A percentile compares a stretch with the other conserved stretches of the same genome.
Conservation (phyloP, 2,797 vertebrate genomes). For the Trachops cirrhosus region DNA sequence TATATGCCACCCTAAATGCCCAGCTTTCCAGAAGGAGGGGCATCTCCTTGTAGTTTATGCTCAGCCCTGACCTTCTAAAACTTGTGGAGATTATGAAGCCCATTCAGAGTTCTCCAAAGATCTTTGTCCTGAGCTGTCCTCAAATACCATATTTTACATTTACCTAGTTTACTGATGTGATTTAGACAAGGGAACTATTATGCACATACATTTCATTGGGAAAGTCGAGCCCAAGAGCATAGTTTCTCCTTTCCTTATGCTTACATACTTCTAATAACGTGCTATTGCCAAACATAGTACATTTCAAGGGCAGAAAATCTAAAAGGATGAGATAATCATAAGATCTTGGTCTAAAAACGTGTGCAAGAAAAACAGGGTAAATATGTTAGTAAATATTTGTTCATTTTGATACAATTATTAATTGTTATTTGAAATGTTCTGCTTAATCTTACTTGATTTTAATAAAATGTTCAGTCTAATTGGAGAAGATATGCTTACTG, state of each 20-base stretch:
- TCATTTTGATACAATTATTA: slow-evolving; percentile 21
- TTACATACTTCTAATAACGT: neutral
- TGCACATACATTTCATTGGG: neutral
- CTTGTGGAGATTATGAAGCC: neutral
- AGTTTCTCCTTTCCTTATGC: neutral
- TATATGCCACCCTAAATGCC: neutral
- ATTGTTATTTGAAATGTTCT: slow-evolving; percentile 43
- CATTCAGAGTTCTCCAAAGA: neutral
- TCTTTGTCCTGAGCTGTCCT: neutral
- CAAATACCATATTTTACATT: neutral
- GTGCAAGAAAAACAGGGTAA: neutral
- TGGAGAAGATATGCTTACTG: neutral
- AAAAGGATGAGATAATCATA: slow-evolving; percentile 16
- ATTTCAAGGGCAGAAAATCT: neutral
- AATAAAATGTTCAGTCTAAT: slow-evolving; percentile 53
- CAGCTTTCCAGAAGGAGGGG: neutral
- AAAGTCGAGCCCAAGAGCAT: neutral
- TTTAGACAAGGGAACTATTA: neutral
- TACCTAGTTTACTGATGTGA: neutral
- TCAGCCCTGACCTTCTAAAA: neutral
- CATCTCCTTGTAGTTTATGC: neutral
- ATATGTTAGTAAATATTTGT: slow-evolving; percentile 35
- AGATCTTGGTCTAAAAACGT: neutral
- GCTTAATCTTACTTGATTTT: slow-evolving; percentile 46
- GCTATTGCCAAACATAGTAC: neutral